Base-by-base conservation (phyloP, 92 coral and sea anemone species). In the Desmophyllum pertusum region DNA sequence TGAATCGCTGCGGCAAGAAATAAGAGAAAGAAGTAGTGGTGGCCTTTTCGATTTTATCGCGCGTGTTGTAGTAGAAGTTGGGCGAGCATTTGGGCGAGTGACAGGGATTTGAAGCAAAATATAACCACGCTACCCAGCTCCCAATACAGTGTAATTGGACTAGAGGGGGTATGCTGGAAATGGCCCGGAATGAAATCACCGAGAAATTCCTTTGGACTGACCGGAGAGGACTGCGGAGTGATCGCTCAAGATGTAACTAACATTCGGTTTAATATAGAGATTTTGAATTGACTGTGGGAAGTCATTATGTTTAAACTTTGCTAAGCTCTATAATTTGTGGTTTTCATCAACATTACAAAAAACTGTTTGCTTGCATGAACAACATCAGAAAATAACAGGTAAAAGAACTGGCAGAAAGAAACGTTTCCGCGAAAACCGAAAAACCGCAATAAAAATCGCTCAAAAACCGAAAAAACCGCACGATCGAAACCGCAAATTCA, bases 211-310 rank as follows among this genome's bases (percentile, higher is more conserved):
- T 62, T 87, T 30, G 94, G 91, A 42, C 83, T 61, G 31, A 40
- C 39, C 27, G 62, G 83, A 17, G 73, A 27, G 37, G 83, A 27
- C 35, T 64, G 81, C 35, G 91, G 91, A 43, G 89, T 90, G 38
- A 77, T 90, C 27, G 94, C 94, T 6, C 94, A 87, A 73, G 94
- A 87, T 25, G 94, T 90, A n/a, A 70, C n/a, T n/a, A n/a, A n/a
- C n/a, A n/a, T n/a, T n/a, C n/a, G n/a, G n/a, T n/a, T n/a, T n/a
- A n/a, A n/a, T n/a, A n/a, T n/a, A n/a, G n/a, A n/a, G n/a, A n/a
- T n/a, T n/a, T n/a, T n/a, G n/a, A n/a, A n/a, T n/a, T n/a, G n/a
- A n/a, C n/a, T n/a, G n/a, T n/a, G n/a, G n/a, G n/a, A n/a, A n/a
- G n/a, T n/a, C n/a, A n/a, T n/a, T n/a, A n/a, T n/a, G n/a, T n/a